Percentiles rank a stretch among this genome's conserved stretches.
These are phyloP conservation scores for Pachymerium ferrugineum DNA, from an alignment of 2,888 invertebrate genomes.

Conservation along the genomic window DNA sequence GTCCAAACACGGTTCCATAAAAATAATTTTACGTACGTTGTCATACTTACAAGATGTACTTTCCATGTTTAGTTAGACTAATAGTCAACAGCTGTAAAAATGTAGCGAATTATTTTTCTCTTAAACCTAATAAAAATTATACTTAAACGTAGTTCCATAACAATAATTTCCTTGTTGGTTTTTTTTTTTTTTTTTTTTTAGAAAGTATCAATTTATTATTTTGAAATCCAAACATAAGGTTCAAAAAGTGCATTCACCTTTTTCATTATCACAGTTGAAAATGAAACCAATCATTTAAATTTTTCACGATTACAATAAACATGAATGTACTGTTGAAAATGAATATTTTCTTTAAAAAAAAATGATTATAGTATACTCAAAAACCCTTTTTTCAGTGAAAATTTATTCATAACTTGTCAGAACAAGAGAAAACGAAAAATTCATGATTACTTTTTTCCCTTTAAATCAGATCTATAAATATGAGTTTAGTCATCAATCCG, in stretches of 20 bases:
- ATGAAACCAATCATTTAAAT: background rate
- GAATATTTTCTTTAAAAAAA: background rate
- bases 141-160: background rate
- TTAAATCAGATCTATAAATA: conserved; percentile 11
- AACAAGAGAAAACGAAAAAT: background rate
- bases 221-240: background rate
- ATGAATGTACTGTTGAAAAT: background rate
- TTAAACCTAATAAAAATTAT: too few species aligned
- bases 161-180: background rate
- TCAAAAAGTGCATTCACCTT: conserved; percentile 19
- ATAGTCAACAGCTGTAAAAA: too few species aligned
- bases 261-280: conserved; percentile 16
- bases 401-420: background rate
- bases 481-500: conserved; percentile 15
- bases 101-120: too few species aligned
- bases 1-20: background rate
- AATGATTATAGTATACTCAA: conserved; percentile 6
- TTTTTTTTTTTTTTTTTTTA: background rate
- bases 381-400: conserved; percentile 5
- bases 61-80: background rate
- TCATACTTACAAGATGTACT: background rate
- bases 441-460: background rate
- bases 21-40: background rate
- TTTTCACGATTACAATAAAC: conserved; percentile 7
- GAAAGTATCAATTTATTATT: conserved; percentile 20